These are phyloP conservation scores for Phaenicophaeus curvirostris DNA, from an alignment of 2,797 vertebrate genomes.

Conservation along the genomic window DNA sequence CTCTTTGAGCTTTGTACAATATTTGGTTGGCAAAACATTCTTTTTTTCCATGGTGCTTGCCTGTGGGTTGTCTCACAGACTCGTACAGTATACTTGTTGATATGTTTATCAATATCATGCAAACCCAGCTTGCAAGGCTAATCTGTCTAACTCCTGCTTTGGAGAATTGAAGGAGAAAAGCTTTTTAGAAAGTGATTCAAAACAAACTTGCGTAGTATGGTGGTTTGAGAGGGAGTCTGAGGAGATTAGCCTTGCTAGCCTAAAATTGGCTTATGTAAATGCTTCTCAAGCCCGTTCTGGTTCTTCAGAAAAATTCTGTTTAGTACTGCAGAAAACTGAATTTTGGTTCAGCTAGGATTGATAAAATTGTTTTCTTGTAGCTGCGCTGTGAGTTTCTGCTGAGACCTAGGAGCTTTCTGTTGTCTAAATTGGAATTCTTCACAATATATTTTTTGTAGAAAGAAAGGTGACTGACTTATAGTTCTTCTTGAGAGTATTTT, in stretches of 20 bases:
- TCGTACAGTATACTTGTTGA: neutral
- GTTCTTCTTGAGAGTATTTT: neutral
- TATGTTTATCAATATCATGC: neutral
- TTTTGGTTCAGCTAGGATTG: neutral
- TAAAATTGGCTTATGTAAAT: constrained; percentile 25
- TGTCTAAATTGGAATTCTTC: neutral
- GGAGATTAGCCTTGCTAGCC: neutral
- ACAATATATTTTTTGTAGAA: neutral
- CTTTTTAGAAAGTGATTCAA: neutral
- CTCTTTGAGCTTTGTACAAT: neutral
- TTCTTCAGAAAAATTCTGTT: neutral
- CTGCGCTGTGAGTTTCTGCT: neutral
- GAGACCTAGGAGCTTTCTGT: neutral
- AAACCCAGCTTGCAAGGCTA: neutral
- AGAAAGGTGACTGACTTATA: neutral
- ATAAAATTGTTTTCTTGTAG: neutral
- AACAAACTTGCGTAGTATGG: neutral
- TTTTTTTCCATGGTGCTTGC: neutral
- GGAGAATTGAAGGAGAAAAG: neutral
- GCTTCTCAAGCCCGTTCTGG: neutral
- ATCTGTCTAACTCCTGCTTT: constrained; percentile 16
- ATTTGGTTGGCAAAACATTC: neutral
- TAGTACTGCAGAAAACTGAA: neutral
- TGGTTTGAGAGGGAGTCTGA: constrained; percentile 6
- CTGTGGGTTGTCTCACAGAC: neutral